A percentile compares a stretch with the other conserved stretches of the same genome.
These are phyloP conservation scores for Polypterus senegalus DNA, from an alignment of 2,113 vertebrate species.

Conservation along the genomic window DNA sequence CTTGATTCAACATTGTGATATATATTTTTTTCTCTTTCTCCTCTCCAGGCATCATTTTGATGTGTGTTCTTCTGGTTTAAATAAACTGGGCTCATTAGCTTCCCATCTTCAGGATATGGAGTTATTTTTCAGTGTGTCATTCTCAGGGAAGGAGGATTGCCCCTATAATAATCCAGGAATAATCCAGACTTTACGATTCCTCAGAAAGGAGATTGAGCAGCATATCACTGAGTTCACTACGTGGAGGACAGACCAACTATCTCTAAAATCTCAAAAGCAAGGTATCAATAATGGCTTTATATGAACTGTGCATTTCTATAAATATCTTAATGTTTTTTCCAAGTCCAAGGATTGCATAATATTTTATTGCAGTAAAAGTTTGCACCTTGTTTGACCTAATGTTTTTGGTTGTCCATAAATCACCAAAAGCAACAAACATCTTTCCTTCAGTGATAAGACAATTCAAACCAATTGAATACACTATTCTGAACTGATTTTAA, in stretches of 20 bases:
- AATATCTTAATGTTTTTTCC: too few species aligned
- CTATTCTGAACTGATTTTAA: too few species aligned
- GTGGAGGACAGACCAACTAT: slow-evolving; percentile 69
- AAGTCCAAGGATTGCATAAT: too few species aligned
- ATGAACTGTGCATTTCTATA: too few species aligned
- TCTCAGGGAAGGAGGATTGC: slow-evolving; percentile 23
- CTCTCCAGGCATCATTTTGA: slow-evolving; percentile 66
- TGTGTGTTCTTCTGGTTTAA: slow-evolving; percentile 55
- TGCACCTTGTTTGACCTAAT: too few species aligned
- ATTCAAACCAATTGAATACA: too few species aligned
- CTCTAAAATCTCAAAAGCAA: slow-evolving; percentile 22
- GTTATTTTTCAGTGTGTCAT: slow-evolving; percentile 55
- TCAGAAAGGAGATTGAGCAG: slow-evolving; percentile 56
- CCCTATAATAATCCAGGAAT: slow-evolving; percentile 42
- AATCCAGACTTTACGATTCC: slow-evolving; percentile 55
- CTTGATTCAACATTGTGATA: too few species aligned
- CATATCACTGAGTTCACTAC: slow-evolving; percentile 56
- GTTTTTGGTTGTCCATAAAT: too few species aligned
- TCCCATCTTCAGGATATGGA: slow-evolving; percentile 56
- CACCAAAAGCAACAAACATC: too few species aligned
- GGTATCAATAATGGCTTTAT: too few species aligned
- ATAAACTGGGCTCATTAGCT: slow-evolving; percentile 51
- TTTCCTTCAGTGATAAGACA: too few species aligned
- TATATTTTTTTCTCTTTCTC: slow-evolving; percentile 22
- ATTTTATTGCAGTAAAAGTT: too few species aligned